Evolutionary conservation across 2,888 invertebrate genomes (phyloP).

Genomic region (Rotaria macrura): DNA sequence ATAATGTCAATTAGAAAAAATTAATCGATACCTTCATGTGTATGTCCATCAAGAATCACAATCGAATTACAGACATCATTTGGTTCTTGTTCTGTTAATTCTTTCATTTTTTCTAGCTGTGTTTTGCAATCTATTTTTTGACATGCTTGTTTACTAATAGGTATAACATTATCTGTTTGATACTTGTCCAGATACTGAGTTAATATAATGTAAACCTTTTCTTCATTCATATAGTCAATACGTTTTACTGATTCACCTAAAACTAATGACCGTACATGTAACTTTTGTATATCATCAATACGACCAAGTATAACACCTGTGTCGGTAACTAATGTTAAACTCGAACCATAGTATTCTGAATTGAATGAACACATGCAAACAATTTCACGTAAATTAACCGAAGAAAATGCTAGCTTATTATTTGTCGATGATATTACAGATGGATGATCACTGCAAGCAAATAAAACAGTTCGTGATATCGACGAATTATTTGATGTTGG

Average conservation of each 20-base stretch:
- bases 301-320: constrained; percentile 83
- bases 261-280: constrained; percentile 88
- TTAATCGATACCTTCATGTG: constrained; percentile 62
- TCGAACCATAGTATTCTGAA: constrained; percentile 81
- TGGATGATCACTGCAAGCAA: constrained; percentile 94
- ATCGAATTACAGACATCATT: constrained; percentile 56
- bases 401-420: constrained; percentile 93
- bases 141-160: background rate
- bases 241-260: constrained; percentile 74
- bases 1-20: too few relatives aligned
- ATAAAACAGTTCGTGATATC: constrained; percentile 52
- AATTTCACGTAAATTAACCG: constrained; percentile 64
- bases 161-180: background rate
- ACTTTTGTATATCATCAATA: constrained; percentile 93
- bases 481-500: background rate
- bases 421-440: constrained; percentile 98
- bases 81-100: background rate
- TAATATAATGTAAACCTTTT: background rate
- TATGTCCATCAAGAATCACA: constrained; percentile 84
- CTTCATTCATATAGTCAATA: background rate
- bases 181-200: background rate
- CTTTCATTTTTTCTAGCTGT: background rate
- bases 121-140: constrained; percentile 1
- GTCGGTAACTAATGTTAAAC: constrained; percentile 73
- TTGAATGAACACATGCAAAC: constrained; percentile 96